These are phyloP conservation scores for Gallinago nigripennis DNA, from an alignment of 2,797 vertebrate genomes.

Conservation along the genomic window DNA sequence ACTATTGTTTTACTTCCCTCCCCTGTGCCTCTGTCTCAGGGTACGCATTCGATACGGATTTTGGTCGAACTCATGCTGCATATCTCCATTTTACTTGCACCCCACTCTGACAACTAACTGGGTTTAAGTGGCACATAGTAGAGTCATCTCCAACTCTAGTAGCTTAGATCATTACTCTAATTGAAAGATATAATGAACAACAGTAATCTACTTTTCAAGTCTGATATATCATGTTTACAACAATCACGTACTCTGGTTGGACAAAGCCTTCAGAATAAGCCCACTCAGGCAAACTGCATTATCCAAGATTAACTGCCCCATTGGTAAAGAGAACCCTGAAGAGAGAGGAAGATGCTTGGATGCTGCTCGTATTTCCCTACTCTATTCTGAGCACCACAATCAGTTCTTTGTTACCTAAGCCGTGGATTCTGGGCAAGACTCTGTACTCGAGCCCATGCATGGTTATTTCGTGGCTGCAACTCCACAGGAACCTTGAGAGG, in stretches of 20 bases:
- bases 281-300: background rate
- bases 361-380: background rate
- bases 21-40: background rate
- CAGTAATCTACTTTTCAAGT: background rate
- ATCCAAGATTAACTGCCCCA: background rate
- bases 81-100: background rate
- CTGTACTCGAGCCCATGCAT: constrained; percentile 95
- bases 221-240: background rate
- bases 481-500: constrained; percentile 94
- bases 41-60: background rate
- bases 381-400: background rate
- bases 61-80: background rate
- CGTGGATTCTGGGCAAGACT: constrained; percentile 97
- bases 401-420: constrained; percentile 83
- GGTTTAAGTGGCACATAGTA: background rate
- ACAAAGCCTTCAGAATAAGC: background rate
- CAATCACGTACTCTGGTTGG: background rate
- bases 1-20: background rate
- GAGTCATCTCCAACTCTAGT: background rate
- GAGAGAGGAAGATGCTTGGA: background rate
- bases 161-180: background rate
- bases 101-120: background rate
- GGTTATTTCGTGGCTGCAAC: constrained; percentile 93
- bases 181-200: background rate
- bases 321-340: background rate